These are phyloP conservation scores for Eurosta solidaginis DNA, from an alignment of 1,140 invertebrate genomes.

Conservation along the genomic window DNA sequence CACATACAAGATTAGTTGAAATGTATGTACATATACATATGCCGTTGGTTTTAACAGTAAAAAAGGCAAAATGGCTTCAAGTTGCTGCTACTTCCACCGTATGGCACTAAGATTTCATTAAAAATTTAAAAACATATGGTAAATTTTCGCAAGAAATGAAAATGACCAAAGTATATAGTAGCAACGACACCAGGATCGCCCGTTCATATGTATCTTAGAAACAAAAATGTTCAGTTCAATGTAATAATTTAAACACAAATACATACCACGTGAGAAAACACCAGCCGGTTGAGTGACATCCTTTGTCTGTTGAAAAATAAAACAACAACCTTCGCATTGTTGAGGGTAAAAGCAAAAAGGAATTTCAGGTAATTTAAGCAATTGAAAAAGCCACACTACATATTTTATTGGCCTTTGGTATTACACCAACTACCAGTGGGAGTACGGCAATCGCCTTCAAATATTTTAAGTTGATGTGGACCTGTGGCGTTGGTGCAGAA, in stretches of 20 bases:
- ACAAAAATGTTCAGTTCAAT: background rate
- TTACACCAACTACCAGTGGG: background rate
- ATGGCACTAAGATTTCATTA: slow-evolving; percentile 27
- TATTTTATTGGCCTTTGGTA: background rate
- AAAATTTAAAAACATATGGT: slow-evolving; percentile 29
- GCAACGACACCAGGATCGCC: background rate
- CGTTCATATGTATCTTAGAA: background rate
- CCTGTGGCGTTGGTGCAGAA: too few relatives aligned
- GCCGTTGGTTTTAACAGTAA: background rate
- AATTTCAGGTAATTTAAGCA: background rate
- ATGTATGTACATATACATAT: background rate
- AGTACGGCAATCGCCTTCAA: background rate
- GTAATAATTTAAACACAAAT: background rate
- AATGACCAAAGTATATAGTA: background rate
- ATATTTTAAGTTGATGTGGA: background rate
- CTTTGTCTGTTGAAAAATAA: background rate
- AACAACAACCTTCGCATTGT: background rate
- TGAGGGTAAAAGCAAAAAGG: background rate
- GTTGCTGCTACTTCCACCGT: background rate
- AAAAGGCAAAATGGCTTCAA: background rate
- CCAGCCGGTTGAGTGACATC: background rate
- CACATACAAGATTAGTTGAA: too few relatives aligned
- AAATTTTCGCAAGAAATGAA: slow-evolving; percentile 27
- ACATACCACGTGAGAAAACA: background rate
- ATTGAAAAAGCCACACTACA: background rate